Evolutionary conservation across 1,140 invertebrate genomes (phyloP), one percentile per base, ranked within the genome.

Genomic region (Penaeus chinensis): DNA sequence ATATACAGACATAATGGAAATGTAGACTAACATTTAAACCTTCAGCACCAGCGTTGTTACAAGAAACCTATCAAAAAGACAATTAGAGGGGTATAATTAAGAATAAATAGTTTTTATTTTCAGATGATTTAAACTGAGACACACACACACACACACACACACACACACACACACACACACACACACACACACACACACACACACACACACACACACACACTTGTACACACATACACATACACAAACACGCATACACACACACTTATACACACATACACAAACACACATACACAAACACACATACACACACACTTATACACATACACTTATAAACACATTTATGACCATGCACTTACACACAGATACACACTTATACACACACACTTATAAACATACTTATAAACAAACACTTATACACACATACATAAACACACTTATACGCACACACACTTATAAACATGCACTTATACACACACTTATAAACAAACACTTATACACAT

Each of bases 161-260:
- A 37, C 37, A 37, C 37, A 37, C 37, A 37, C 37, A 37, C 37
- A 37, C 37, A 37, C 37, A 37, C 37, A 37, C 37, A 37, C 37
- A 37, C 37, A 37, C 37, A 37, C 37, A 37, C 37, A 37, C 37
- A 37, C 37, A 37, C 37, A 37, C 37, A 37, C 37, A 37, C 37
- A 37, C 37, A 42, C 37, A 5, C 37, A 42, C 37, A 76, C 71
- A 19, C 71, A 76, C 71, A 76, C 71, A 19, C 71, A 76, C 71
- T 13, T 3, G 7, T 3, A 76, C 71, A 76, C 71, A 19, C 71
- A 76, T 11, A 76, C 71, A 19, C 71, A 76, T 11, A 76, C 71
- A 76, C 71, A 76, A 7, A 76, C 71, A 76, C 71, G 18, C 71
- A 76, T 11, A 76, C 71, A 76, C 71, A 76, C n/a, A 76, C n/a